These are phyloP conservation scores for Apotomis capreana DNA, from an alignment of 2,888 invertebrate genomes.

Conservation along the genomic window DNA sequence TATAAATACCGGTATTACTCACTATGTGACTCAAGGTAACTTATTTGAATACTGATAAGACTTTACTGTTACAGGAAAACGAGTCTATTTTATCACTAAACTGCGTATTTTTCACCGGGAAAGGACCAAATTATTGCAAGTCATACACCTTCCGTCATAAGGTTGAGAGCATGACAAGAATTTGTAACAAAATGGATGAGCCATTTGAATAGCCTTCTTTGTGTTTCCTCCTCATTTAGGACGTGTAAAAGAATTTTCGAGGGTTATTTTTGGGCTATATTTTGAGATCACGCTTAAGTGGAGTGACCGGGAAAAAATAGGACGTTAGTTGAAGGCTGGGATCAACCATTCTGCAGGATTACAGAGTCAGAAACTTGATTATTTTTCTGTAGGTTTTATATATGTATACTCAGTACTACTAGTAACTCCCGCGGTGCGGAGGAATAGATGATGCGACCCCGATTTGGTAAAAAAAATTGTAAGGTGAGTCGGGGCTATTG, in stretches of 20 bases:
- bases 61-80: too few relatives aligned
- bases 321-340: neutral
- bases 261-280: slow-evolving; percentile 3
- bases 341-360: too few relatives aligned
- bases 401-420: too few relatives aligned
- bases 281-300: neutral
- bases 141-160: slow-evolving; percentile 32
- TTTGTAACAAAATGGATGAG: slow-evolving; percentile 23
- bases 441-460: too few relatives aligned
- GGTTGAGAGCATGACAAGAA: neutral
- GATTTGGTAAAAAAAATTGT: too few relatives aligned
- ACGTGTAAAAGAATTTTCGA: slow-evolving; percentile 3
- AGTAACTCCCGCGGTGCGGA: too few relatives aligned
- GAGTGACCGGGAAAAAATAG: neutral
- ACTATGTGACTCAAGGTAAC: slow-evolving; percentile 1
- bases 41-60: slow-evolving; percentile 28
- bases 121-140: slow-evolving; percentile 37
- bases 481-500: too few relatives aligned
- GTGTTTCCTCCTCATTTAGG: slow-evolving; percentile 11
- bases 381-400: too few relatives aligned
- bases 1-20: slow-evolving; percentile 16
- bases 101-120: slow-evolving; percentile 14
- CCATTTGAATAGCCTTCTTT: slow-evolving; percentile 18
- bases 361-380: too few relatives aligned
- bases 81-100: too few relatives aligned